Base-by-base conservation (phyloP, 1,140 invertebrate genomes). In the Batillaria attramentaria region DNA sequence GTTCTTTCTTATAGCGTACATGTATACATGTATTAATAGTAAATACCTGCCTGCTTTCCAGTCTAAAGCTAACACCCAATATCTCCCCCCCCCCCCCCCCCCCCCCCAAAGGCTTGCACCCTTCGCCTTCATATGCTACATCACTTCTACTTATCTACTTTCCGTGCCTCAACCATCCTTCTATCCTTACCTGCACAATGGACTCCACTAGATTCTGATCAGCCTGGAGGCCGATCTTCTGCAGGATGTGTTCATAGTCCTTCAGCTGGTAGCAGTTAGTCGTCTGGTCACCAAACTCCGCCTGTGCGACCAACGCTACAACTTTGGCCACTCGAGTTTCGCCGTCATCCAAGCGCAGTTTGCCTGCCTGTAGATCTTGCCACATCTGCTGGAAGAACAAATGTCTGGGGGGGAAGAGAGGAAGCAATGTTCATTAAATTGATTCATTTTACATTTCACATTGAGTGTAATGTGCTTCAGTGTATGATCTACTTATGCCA, bases 361-460 rank as follows among this genome's bases (percentile, higher is more conserved):
- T 83, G 33, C 81, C 81, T 3, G 41, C 50, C 41, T 82, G 60
- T 39, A 97, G 91, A 85, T 96, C 95, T 3, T 94, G 90, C 82
- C 94, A 93, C 0, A 95, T 94, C 89, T 97, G 95, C 35, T 96
- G 92, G 87, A 95, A 97, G 89, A 97, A 97, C 86, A 95, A 93
- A 90, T 96, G 95, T 74, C 94, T 94, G 91, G n/a, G 84, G 79
- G 54, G 74, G 65, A 72, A 42, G 78, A 72, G 66, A 68, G 24
- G 28, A 24, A 75, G 2, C 39, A 1, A 8, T 41, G 3, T 24
- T 18, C 57, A 60, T n/a, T n/a, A n/a, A n/a, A n/a, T n/a, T n/a
- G n/a, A n/a, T n/a, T n/a, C n/a, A n/a, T n/a, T n/a, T n/a, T n/a
- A n/a, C n/a, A n/a, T n/a, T n/a, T n/a, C n/a, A n/a, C n/a, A n/a